Base-by-base conservation (phyloP, 2,888 invertebrate species). In the Macrophya annulata region DNA sequence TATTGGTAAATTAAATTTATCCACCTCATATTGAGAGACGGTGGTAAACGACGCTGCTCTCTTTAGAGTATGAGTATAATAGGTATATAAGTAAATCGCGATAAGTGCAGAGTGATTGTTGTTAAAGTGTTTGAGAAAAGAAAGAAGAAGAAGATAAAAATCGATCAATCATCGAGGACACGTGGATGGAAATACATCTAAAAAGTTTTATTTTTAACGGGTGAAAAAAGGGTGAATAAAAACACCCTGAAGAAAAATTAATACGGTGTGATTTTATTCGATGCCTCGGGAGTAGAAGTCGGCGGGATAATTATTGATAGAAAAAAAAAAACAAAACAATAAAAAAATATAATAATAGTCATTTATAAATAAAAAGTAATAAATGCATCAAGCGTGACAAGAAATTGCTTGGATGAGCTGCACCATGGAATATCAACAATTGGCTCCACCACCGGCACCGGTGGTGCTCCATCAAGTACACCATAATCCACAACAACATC, bases 401-500 rank as follows among this genome's bases (percentile, higher is more conserved):
- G 87, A 48, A 55, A n/a, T 51, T 31, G 25, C 15, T 68, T 88
- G 88, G 87, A 92, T 91, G 92, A 92, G 92, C 88, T 92, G 92
- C 89, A 91, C 89, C 86, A 93, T 93, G 94, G 92, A 93, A 93
- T 94, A 94, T 91, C 93, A 93, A 92, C 95, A 95, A 92, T 93
- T 94, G 93, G 94, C 94, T 90, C 94, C 94, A 90, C 94, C 94
- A 86, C 93, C 94, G 89, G 92, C 91, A 85, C 86, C 88, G 84
- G 93, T 91, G 91, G 92, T 93, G 91, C 92, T 91, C 89, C 93
- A 92, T 91, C 94, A 90, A 91, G 90, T 91, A 87, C 92, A 92
- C 85, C 93, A 92, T 31, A 31, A 31, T 87, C 90, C 90, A 68
- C 92, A 90, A 77, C 90, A 90, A 81, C 89, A 88, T 65, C 51